Evolutionary conservation across 2,797 vertebrate genomes (phyloP).

Genomic region (Siniperca undulata): DNA sequence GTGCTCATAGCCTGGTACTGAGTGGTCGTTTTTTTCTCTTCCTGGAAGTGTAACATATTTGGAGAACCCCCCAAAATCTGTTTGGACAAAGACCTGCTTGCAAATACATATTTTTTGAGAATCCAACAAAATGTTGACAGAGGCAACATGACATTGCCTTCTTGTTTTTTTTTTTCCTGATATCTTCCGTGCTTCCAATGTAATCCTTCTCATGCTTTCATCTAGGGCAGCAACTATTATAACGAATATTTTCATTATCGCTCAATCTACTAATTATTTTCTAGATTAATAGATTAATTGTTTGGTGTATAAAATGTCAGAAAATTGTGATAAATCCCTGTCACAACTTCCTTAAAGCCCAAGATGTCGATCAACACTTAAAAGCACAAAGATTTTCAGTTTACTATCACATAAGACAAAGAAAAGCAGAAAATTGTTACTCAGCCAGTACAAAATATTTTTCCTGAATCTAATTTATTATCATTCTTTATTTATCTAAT

Average conservation of each 20-base stretch:
- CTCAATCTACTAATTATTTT: neutral
- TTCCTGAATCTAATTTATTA: constrained; percentile 28
- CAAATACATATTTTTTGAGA: constrained; percentile 18
- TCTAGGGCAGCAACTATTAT: neutral
- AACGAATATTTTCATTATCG: neutral
- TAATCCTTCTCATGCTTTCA: neutral
- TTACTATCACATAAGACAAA: neutral
- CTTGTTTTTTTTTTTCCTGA: constrained; percentile 12
- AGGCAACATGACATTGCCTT: constrained; percentile 7
- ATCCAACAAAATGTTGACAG: constrained; percentile 14
- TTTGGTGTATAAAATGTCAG: neutral
- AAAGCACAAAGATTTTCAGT: neutral
- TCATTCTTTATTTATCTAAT: constrained; percentile 39
- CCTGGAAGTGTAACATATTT: constrained; percentile 22
- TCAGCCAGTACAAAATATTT: neutral
- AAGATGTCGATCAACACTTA: rapidly evolving
- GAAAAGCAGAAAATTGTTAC: neutral
- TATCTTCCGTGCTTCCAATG: neutral
- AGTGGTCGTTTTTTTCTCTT: constrained; percentile 11
- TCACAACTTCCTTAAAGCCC: neutral
- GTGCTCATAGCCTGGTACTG: constrained; percentile 26
- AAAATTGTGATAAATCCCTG: neutral
- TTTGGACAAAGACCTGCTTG: constrained; percentile 29
- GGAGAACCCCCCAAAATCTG: constrained; percentile 29
- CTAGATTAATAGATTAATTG: neutral